Evolutionary conservation across 2,797 vertebrate genomes (phyloP).

Genomic region (Sitta carolinensis): DNA sequence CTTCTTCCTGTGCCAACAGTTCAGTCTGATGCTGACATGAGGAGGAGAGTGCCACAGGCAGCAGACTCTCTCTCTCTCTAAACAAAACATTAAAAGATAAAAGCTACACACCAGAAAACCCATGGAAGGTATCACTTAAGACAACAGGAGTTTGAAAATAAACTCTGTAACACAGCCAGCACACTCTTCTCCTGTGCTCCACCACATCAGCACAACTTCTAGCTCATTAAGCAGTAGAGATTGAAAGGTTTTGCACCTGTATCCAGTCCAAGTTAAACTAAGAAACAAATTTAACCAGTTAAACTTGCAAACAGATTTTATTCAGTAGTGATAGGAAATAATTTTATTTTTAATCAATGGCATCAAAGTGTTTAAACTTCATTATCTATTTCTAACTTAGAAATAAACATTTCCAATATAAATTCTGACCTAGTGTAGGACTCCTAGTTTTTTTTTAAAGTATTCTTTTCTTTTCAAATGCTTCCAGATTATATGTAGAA

Average conservation of each 20-base stretch:
- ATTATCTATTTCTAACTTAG: neutral
- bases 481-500: neutral
- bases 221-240: neutral
- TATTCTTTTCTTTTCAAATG: neutral
- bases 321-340: neutral
- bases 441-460: neutral
- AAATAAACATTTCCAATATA: neutral
- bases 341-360: neutral
- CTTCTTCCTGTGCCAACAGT: neutral
- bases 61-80: neutral
- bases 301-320: neutral
- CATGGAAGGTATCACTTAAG: neutral
- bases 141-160: neutral
- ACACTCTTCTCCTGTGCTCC: neutral
- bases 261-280: neutral
- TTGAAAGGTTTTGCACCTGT: neutral
- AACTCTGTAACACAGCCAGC: neutral
- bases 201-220: neutral
- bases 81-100: neutral
- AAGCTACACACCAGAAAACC: neutral
- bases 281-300: neutral
- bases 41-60: neutral
- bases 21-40: neutral
- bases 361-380: neutral
- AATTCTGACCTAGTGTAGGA: neutral